Percentiles rank a stretch among this genome's conserved stretches.
These are phyloP conservation scores for Stegodyphus dumicola DNA, from an alignment of 1,140 invertebrate species.

Conservation along the genomic window DNA sequence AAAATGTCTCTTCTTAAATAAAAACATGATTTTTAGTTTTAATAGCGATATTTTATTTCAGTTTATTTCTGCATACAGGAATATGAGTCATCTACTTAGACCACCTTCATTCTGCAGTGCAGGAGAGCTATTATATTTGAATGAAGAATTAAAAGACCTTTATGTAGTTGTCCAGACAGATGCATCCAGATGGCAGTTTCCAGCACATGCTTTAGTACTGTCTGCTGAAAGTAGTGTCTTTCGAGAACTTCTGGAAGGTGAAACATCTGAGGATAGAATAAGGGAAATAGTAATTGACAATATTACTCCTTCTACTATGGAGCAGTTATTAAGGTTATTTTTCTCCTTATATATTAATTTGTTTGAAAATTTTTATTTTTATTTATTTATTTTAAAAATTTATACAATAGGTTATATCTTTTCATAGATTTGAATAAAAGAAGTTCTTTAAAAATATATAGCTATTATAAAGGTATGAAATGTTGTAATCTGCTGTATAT, in stretches of 20 bases:
- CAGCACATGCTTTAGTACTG: constrained; percentile 10
- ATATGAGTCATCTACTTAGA: background rate
- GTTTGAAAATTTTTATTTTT: too few species aligned
- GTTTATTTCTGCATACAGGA: too few species aligned
- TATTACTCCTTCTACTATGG: constrained; percentile 16
- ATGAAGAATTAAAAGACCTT: constrained; percentile 24
- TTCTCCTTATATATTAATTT: background rate
- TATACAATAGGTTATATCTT: too few species aligned
- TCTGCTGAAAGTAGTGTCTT: constrained; percentile 28
- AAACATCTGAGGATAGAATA: constrained; percentile 10
- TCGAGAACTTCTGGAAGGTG: constrained; percentile 12
- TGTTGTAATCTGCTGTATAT: too few species aligned
- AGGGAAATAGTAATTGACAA: constrained; percentile 11
- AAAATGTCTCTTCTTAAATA: too few species aligned
- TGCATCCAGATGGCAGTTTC: constrained; percentile 19
- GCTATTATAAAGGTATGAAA: too few species aligned
- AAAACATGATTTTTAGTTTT: too few species aligned
- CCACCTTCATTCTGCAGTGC: constrained; percentile 11
- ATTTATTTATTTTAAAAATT: too few species aligned
- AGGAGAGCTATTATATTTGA: constrained; percentile 23
- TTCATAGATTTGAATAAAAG: too few species aligned
- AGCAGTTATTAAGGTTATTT: constrained; percentile 25
- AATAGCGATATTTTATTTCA: too few species aligned
- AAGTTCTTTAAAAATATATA: too few species aligned
- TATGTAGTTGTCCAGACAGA: background rate